Evolutionary conservation across 2,888 invertebrate genomes (phyloP).

Genomic region (Theodoxus fluviatilis): DNA sequence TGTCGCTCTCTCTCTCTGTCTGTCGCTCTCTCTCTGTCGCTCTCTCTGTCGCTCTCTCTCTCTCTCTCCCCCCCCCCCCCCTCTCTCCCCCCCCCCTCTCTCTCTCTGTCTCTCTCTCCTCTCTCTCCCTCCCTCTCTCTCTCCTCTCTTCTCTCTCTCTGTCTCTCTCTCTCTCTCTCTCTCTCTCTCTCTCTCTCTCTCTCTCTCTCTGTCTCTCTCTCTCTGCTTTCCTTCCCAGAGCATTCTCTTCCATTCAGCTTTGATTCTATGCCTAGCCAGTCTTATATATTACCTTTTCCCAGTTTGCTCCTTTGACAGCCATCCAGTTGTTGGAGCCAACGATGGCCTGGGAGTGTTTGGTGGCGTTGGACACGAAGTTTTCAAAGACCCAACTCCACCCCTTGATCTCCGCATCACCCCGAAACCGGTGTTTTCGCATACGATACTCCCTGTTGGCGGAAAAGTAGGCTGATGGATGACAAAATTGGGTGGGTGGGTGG

Average conservation of each 20-base stretch:
- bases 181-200: too few relatives aligned
- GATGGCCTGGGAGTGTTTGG: slow-evolving; percentile 35
- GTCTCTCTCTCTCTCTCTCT: too few relatives aligned
- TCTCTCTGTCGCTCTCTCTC: not conserved
- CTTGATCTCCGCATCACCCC: slow-evolving; percentile 53
- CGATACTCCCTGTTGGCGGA: slow-evolving; percentile 52
- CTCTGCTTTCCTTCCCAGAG: too few relatives aligned
- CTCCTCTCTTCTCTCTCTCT: too few relatives aligned
- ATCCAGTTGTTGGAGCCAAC: slow-evolving; percentile 52
- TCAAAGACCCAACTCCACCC: slow-evolving; percentile 61
- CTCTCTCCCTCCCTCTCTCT: too few relatives aligned
- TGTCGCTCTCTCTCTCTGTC: not conserved
- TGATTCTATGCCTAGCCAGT: too few relatives aligned
- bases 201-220: too few relatives aligned
- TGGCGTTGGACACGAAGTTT: slow-evolving; percentile 37
- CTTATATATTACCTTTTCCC: slow-evolving; percentile 61
- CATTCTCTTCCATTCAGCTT: too few relatives aligned
- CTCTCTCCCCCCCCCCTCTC: too few relatives aligned
- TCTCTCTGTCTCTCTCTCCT: too few relatives aligned
- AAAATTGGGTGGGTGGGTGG: too few relatives aligned
- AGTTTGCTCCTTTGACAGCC: slow-evolving; percentile 54
- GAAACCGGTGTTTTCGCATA: slow-evolving; percentile 46
- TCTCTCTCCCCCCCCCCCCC: not conserved
- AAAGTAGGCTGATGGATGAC: too few relatives aligned
- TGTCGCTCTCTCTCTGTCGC: not conserved